Conservation (phyloP, 2,797 vertebrate species). For the Chloroceryle inda region DNA sequence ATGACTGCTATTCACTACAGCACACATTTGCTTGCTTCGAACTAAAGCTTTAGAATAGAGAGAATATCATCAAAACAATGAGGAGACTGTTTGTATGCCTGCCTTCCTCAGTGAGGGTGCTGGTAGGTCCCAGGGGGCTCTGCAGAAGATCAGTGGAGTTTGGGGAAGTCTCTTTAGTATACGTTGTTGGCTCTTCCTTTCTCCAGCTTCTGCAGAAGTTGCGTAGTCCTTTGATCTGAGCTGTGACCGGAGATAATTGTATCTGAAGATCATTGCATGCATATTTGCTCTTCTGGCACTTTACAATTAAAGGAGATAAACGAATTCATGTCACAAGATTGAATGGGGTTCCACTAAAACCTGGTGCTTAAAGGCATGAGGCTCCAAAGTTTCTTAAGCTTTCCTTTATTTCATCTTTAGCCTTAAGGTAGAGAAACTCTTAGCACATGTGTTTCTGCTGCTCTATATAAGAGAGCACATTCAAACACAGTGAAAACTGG, state of each 20-base stretch:
- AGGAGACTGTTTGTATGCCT: not conserved
- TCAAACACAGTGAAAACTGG: not conserved
- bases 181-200: not conserved
- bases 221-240: constrained; percentile 20
- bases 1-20: not conserved
- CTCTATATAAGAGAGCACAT: not conserved
- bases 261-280: not conserved
- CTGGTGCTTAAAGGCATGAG: not conserved
- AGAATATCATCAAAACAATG: not conserved
- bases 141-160: not conserved
- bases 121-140: not conserved
- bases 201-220: not conserved
- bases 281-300: constrained; percentile 6
- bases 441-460: not conserved
- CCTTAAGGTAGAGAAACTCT: not conserved
- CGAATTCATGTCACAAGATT: not conserved
- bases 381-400: not conserved
- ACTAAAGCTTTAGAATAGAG: not conserved
- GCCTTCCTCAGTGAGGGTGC: not conserved
- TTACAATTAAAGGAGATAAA: not conserved
- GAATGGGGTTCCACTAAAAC: not conserved
- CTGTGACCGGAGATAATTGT: not conserved
- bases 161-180: not conserved
- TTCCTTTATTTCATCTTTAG: not conserved
- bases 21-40: not conserved